phyloP scores from a whole-genome alignment of 2,888 invertebrate species.

The Physocephala rufipes region DNA sequence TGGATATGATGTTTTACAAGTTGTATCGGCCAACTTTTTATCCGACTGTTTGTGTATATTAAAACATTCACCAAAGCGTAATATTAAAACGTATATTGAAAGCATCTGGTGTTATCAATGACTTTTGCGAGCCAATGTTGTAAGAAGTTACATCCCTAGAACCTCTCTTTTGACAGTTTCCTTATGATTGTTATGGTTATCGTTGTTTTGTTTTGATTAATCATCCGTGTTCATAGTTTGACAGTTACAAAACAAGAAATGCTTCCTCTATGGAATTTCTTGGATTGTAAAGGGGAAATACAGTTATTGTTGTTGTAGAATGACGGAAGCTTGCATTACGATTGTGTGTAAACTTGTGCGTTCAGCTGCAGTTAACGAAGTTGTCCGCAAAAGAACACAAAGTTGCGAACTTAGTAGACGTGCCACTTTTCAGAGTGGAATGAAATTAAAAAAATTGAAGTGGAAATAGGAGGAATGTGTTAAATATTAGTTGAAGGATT shows the following conservation, averaged over 20 bases:
- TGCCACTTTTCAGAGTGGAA: background rate
- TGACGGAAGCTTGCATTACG: conserved; percentile 2
- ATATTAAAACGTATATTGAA: too few relatives aligned
- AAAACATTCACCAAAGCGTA: too few relatives aligned
- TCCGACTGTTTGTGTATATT: too few relatives aligned
- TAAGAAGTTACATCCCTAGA: conserved; percentile 7
- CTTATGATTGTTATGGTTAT: too few relatives aligned
- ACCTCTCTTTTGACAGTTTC: background rate
- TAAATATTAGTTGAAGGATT: too few relatives aligned
- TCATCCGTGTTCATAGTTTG: background rate
- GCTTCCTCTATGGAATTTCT: conserved; percentile 24
- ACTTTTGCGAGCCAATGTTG: background rate
- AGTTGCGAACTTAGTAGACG: conserved; percentile 23
- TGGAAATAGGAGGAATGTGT: background rate
- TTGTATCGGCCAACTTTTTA: too few relatives aligned
- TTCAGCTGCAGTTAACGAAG: conserved; percentile 10
- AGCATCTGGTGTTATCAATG: too few relatives aligned
- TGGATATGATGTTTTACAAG: too few relatives aligned
- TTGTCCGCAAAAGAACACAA: conserved; percentile 26
- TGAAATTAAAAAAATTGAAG: conserved; percentile 6
- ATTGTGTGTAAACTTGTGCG: background rate
- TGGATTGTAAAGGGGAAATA: too few relatives aligned
- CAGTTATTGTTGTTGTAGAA: background rate
- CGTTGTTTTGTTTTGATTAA: background rate
- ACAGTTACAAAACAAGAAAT: conserved; percentile 22